These are phyloP conservation scores for Corythornis cristatus DNA, from an alignment of 2,113 vertebrate genomes.

Conservation along the genomic window DNA sequence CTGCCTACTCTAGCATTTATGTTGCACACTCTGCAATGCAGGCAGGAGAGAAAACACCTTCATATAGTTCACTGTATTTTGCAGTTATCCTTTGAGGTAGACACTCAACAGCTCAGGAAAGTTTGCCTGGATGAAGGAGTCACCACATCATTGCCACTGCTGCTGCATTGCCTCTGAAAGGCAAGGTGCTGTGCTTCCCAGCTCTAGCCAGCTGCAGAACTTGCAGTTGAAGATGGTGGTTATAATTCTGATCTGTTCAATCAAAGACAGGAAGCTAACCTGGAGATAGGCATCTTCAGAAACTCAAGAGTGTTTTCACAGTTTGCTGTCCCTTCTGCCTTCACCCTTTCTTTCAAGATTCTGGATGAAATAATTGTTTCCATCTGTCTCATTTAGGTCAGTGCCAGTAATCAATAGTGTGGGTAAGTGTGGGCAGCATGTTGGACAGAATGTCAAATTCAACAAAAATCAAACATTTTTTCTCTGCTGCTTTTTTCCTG, in stretches of 20 bases:
- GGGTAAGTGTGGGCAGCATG: background rate
- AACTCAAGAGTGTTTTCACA: background rate
- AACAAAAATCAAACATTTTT: background rate
- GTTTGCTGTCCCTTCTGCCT: background rate
- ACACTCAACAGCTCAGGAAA: background rate
- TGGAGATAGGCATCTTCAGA: background rate
- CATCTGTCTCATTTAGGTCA: background rate
- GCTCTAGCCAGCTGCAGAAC: background rate
- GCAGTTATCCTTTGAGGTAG: background rate
- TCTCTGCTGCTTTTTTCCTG: background rate
- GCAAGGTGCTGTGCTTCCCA: background rate
- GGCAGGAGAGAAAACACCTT: background rate
- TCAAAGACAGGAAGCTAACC: background rate
- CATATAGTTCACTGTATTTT: background rate
- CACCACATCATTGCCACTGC: background rate
- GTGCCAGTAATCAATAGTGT: background rate
- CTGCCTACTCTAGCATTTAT: background rate
- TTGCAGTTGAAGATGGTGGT: background rate
- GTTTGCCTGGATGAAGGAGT: background rate
- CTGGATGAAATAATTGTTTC: background rate
- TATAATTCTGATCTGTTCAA: background rate
- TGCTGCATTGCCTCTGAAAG: background rate
- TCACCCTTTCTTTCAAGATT: background rate
- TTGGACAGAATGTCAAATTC: background rate
- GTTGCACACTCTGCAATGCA: background rate